Evolutionary conservation across 2,113 vertebrate species (phyloP), one percentile per base, ranked within the genome.

Genomic region (Muntiacus reevesi): DNA sequence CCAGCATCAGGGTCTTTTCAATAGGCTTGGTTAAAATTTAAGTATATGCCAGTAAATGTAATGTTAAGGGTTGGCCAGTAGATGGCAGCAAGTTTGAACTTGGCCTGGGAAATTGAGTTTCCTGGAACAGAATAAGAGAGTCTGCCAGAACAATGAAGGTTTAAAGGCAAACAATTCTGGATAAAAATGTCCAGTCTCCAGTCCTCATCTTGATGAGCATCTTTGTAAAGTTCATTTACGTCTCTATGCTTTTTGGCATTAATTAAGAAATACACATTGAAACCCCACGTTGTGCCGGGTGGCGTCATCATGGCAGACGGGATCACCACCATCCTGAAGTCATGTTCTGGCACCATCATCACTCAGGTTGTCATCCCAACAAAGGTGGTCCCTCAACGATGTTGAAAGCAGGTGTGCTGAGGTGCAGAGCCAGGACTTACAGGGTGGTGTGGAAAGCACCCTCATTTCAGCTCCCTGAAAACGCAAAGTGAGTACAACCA

Each of bases 51-150:
- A 45, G 43, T 40, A 52, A 82, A 71, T 91, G 1, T 55, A 11
- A 62, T 89, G 57, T 15, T n/a, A 36, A n/a, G n/a, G 6, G 2
- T 36, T 86, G 40, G 78, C 96, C 98, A 98, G 94, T 78, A 98
- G 98, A 64, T 78, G 98, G 97, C 98, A 98, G 97, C 94, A 98
- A 55, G 74, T 91, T 78, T 89, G 86, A 97, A 87, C 21, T 40
- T 78, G 36, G 67, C 64, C 23, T 15, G 36, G 36, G 78, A 86
- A 85, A 36, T 3, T 36, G 55, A 12, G 11, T 36, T 54, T 2
- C 7, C 23, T 17, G 27, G 14, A 33, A 78, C 15, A 23, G n/a
- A 55, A 11, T 12, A 1, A 1, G 17, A 16, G 45, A 59, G 15
- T 30, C 10, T 79, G 33, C 28, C 7, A 10, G 14, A 13, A 33